phyloP scores from a whole-genome alignment of 1,140 invertebrate species.

The Zaprionus ghesquierei region DNA sequence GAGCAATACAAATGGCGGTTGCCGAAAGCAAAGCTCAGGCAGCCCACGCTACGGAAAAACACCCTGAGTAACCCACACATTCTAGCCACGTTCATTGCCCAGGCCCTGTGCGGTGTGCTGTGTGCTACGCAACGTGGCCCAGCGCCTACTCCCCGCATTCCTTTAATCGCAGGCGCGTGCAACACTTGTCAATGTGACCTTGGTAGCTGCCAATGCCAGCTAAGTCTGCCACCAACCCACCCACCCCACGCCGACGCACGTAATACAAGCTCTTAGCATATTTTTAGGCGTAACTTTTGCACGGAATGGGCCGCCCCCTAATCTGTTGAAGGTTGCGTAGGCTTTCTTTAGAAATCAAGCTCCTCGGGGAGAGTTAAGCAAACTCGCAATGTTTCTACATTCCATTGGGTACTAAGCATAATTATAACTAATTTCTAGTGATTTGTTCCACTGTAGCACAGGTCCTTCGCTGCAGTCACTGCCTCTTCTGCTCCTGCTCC shows the following conservation, averaged over 20 bases:
- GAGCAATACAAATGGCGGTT: constrained; percentile 31
- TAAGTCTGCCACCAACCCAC: not conserved
- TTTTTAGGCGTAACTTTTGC: constrained; percentile 41
- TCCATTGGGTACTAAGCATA: too few relatives aligned
- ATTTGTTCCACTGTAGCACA: not conserved
- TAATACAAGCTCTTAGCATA: constrained; percentile 68
- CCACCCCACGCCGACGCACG: constrained; percentile 12
- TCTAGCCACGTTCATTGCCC: not conserved
- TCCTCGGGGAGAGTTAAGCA: too few relatives aligned
- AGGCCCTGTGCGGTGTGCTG: not conserved
- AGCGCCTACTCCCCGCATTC: constrained; percentile 12
- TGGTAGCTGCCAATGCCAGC: constrained; percentile 65
- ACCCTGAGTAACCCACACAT: not conserved
- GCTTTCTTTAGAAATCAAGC: too few relatives aligned
- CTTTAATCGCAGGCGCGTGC: constrained; percentile 63
- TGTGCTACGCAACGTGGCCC: not conserved
- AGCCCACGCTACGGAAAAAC: not conserved
- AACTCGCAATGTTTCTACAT: too few relatives aligned
- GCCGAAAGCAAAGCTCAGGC: constrained; percentile 24
- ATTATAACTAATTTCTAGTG: too few relatives aligned
- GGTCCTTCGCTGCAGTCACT: not conserved
- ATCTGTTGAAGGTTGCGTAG: too few relatives aligned
- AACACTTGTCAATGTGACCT: constrained; percentile 80
- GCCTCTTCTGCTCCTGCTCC: too few relatives aligned
- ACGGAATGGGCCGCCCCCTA: too few relatives aligned